Evolutionary conservation across 2,113 vertebrate genomes (phyloP).

Genomic region (Turdus rufiventris): DNA sequence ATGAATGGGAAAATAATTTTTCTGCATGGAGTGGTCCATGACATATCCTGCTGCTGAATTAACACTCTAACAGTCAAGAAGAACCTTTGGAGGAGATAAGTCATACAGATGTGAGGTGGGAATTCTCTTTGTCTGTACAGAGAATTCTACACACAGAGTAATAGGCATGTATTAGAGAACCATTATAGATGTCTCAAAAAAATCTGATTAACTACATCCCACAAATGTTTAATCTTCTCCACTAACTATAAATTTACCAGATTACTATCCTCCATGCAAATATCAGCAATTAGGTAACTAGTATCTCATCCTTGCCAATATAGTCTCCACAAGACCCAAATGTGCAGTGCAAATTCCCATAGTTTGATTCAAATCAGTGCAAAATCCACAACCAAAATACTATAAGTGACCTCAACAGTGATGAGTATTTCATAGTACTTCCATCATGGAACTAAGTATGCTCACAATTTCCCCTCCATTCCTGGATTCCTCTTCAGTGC

Average conservation of each 20-base stretch:
- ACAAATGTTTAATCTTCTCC: not conserved
- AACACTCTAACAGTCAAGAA: not conserved
- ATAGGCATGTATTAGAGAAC: accelerated
- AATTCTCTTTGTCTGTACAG: not conserved
- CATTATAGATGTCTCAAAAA: not conserved
- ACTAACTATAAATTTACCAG: not conserved
- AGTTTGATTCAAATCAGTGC: not conserved
- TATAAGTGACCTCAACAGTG: not conserved
- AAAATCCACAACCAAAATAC: not conserved
- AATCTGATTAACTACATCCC: not conserved
- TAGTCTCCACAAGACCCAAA: not conserved
- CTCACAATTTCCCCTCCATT: not conserved
- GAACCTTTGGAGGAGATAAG: not conserved
- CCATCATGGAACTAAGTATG: not conserved
- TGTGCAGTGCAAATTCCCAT: accelerated
- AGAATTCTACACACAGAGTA: not conserved
- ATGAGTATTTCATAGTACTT: not conserved
- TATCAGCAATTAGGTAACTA: not conserved
- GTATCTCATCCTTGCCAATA: not conserved
- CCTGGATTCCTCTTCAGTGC: not conserved
- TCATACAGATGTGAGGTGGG: not conserved
- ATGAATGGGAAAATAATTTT: not conserved
- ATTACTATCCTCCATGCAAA: not conserved
- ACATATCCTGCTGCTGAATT: not conserved
- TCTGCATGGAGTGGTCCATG: not conserved